These are phyloP conservation scores for Lanius collurio DNA, from an alignment of 2,113 vertebrate genomes.

Conservation along the genomic window DNA sequence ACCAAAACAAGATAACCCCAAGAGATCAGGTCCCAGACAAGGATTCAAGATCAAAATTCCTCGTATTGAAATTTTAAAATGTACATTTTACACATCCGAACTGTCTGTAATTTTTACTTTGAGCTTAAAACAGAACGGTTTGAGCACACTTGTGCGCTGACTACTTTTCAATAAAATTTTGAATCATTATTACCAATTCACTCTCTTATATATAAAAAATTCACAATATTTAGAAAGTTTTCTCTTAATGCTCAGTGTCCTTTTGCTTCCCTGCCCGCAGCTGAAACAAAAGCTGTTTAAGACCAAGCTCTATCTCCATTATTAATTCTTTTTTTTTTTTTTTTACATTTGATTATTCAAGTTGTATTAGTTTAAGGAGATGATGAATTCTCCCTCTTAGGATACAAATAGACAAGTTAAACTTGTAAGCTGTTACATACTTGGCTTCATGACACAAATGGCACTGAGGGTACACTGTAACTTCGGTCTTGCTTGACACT, in stretches of 20 bases:
- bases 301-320: conserved; percentile 64
- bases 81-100: conserved; percentile 60
- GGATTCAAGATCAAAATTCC: conserved; percentile 77
- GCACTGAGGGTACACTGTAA: conserved; percentile 71
- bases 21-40: conserved; percentile 81
- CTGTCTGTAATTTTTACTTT: conserved; percentile 61
- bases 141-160: conserved; percentile 61
- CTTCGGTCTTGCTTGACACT: conserved; percentile 70
- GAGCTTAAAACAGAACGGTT: conserved; percentile 65
- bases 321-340: background rate
- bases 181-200: conserved; percentile 74
- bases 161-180: conserved; percentile 75
- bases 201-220: conserved; percentile 70
- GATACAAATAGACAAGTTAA: conserved; percentile 58
- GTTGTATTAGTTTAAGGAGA: conserved; percentile 46
- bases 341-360: conserved; percentile 63
- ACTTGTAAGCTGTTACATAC: conserved; percentile 57
- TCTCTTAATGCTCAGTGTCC: conserved; percentile 69
- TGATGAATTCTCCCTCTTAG: conserved; percentile 23
- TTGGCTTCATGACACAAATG: conserved; percentile 75
- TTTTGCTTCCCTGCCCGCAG: conserved; percentile 82
- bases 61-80: conserved; percentile 59
- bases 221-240: conserved; percentile 68
- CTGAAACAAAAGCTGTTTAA: conserved; percentile 80
- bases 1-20: conserved; percentile 58